Base-by-base conservation (phyloP, 2,113 vertebrate genomes). In the Pterocles gutturalis region DNA sequence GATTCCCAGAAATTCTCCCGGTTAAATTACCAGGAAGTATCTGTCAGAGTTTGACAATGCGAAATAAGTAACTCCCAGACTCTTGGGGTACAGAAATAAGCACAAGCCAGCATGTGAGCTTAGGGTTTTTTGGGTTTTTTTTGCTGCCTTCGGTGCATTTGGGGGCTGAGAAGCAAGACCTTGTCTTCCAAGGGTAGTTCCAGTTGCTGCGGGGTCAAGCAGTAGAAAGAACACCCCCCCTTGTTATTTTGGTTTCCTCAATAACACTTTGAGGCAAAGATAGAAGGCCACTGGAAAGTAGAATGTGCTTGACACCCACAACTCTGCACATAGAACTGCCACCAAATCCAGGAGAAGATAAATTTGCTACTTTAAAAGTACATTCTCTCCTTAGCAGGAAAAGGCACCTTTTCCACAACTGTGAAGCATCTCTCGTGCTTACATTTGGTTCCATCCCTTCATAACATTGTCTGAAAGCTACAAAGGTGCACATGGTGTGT, bases 321-420 rank as follows among this genome's bases (percentile, higher is more conserved):
- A 48, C 18, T 12, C 55, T 60, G 17, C 31, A 53, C 5, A 3
- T 0, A 34, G 28, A 21, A 43, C 11, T 0, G 2, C 18, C 65
- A 85, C 11, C 17, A 57, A 89, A 45, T 6, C 7, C 81, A 87
- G 21, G 17, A 60, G 17, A 53, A 88, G 17, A 34, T 9, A 60
- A 77, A 70, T 60, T 25, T 64, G 26, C 19, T 69, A 20, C 36
- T 75, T 89, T 18, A 17, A 29, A 86, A 86, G 15, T 28, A 66
- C 17, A 14, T 57, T 80, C 24, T 46, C 28, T 62, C 10, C 46
- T 55, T 41, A 26, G 28, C 8, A 65, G 28, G 24, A 80, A 76
- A 88, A 64, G 36, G 10, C 9, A 72, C 13, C 17, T 78, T 90
- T 45, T 41, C 46, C 21, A 75, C n/a, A 75, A 29, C 34, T 53